Base-by-base conservation (phyloP, 2,888 invertebrate species). In the Xestia ashworthii region DNA sequence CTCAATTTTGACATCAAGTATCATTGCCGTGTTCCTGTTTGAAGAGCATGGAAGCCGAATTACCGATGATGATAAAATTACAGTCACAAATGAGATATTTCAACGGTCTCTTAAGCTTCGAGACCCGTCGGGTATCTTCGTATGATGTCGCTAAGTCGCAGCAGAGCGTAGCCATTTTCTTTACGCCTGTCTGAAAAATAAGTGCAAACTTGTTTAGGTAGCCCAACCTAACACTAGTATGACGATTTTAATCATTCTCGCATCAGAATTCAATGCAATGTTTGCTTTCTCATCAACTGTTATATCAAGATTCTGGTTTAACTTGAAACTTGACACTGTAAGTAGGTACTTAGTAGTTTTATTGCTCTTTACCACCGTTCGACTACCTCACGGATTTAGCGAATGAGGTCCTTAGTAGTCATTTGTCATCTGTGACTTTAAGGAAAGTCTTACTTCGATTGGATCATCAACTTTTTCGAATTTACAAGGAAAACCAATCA, bases 251-350 rank as follows among this genome's bases (percentile, higher is more conserved):
- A 44, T 50, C 5, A 74, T 60, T 60, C 22, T 66, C n/a, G 25
- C 38, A 50, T 74, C 74, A 38, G 44, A 81, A 78, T 67, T 81
- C 58, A 62, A 44, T 67, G 46, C 41, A 70, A 80, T 69, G 19
- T 69, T 62, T 44, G 32, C 48, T 66, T 71, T 62, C 53, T 62
- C 62, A 38, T 71, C 38, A 48, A 76, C 81, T 81, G 48, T 66
- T 73, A n/a, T 46, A 16, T 46, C 16, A 62, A 62, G 32, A 62
- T 38, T 41, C 19, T n/a, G 14, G 38, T 55, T 81, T 41, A 46
- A 55, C 62, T 82, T 48, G 14, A 41, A 53, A 74, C 62, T 70
- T 66, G 12, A 41, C 16, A 69, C 55, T 53, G 38, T 62, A 74
- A 48, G 44, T 68, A 58, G 16, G 14, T 48, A 41, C 9, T 48